These are phyloP conservation scores for Labeo rohita DNA, from an alignment of 2,113 vertebrate species.

Conservation along the genomic window DNA sequence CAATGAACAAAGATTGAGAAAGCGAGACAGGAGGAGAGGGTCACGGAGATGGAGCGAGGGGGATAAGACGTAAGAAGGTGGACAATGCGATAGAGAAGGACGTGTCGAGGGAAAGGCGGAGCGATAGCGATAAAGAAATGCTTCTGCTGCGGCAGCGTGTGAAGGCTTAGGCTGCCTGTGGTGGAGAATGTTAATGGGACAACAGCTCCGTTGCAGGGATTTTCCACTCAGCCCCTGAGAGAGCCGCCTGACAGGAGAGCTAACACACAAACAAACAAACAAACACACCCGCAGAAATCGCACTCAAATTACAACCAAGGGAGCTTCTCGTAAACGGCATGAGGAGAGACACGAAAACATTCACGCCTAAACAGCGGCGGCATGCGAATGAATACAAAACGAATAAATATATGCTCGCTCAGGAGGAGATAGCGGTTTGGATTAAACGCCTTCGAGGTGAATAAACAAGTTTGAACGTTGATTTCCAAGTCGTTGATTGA, in stretches of 20 bases:
- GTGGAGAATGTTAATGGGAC: conserved; percentile 58
- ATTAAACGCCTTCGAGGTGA: not conserved
- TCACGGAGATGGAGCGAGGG: conserved; percentile 5
- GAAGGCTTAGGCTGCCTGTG: conserved; percentile 50
- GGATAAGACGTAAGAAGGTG: not conserved
- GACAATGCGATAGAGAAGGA: conserved; percentile 20
- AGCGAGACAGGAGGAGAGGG: not conserved
- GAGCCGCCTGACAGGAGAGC: conserved; percentile 10
- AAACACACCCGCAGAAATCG: conserved; percentile 29
- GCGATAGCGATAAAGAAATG: conserved; percentile 25
- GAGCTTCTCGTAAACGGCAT: not conserved
- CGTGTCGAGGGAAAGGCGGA: not conserved
- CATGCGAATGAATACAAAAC: not conserved
- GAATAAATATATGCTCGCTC: not conserved
- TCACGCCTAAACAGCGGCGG: not conserved
- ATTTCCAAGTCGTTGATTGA: conserved; percentile 9
- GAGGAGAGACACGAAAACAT: not conserved
- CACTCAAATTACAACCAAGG: conserved; percentile 25
- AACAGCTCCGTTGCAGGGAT: conserved; percentile 45
- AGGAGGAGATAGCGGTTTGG: not conserved
- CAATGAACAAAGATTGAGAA: not conserved
- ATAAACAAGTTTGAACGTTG: not conserved
- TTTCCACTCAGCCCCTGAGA: conserved; percentile 36
- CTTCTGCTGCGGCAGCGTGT: conserved; percentile 41
- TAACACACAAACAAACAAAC: conserved; percentile 23